A percentile compares a stretch with the other conserved stretches of the same genome.
phyloP scores from a whole-genome alignment of 1,140 invertebrate genomes.

The Hyphantria cunea region DNA sequence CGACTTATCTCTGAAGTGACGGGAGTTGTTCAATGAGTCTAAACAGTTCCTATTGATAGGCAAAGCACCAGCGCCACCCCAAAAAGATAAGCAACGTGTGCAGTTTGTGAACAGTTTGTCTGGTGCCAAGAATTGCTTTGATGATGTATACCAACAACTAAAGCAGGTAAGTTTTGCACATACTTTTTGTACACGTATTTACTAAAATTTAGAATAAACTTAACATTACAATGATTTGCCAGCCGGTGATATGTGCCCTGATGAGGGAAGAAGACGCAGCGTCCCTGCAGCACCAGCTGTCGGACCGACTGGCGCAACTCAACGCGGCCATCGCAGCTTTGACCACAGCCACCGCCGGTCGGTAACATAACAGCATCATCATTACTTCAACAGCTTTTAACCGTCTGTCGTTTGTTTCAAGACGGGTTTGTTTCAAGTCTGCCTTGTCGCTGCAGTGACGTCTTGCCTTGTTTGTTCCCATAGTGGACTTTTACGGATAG shows the following conservation, averaged over 20 bases:
- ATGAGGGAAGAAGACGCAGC: slow-evolving; percentile 8
- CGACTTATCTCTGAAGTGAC: too few species aligned
- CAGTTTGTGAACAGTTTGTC: slow-evolving; percentile 20
- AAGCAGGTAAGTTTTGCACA: slow-evolving; percentile 1
- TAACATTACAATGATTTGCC: too few species aligned
- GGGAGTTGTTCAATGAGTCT: too few species aligned
- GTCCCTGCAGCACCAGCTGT: slow-evolving; percentile 14
- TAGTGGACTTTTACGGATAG: too few species aligned
- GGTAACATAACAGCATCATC: too few species aligned
- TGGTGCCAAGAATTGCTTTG: slow-evolving; percentile 9
- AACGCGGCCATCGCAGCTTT: slow-evolving; percentile 41
- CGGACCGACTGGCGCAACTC: slow-evolving; percentile 30
- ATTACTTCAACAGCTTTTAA: too few species aligned
- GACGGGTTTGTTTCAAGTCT: too few species aligned
- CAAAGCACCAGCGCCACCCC: background rate
- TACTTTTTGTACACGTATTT: background rate
- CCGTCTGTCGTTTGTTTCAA: too few species aligned
- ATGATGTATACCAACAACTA: slow-evolving; percentile 12
- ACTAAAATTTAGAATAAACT: background rate
- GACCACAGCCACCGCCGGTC: slow-evolving; percentile 28
- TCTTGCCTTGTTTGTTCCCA: too few species aligned
- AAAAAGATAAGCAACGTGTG: slow-evolving; percentile 12
- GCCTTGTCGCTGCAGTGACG: too few species aligned
- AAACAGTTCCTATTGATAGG: too few species aligned
- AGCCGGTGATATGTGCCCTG: slow-evolving; percentile 15